Base-by-base conservation (phyloP, 2,113 vertebrate genomes). In the Chaetura pelagica region DNA sequence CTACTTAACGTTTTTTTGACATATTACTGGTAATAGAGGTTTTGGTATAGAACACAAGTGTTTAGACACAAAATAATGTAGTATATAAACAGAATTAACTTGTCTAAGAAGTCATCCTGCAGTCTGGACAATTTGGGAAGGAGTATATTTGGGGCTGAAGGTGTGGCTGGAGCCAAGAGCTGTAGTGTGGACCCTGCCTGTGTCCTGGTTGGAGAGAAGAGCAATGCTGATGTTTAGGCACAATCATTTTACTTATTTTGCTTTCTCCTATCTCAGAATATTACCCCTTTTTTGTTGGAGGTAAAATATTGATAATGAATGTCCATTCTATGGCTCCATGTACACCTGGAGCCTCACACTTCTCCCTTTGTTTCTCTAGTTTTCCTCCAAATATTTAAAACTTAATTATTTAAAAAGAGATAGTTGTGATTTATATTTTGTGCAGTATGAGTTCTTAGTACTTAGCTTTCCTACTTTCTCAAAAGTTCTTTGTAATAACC, bases 1-100 rank as follows among this genome's bases (percentile, higher is more conserved):
- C 94, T 96, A 87, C 85, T 90, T 73, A 67, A 57, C n/a, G 75
- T 57, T 61, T 38, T 88, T 90, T 71, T 54, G 79, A 61, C 61
- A 58, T 84, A 84, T 95, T 77, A 54, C 32, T 71, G 64, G n/a
- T 34, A 61, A n/a, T 42, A 55, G 24, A 21, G 24, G 17, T 2
- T 4, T 77, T 48, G 59, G 42, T 51, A 18, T 9, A 58, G 54
- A 95, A 85, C 90, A 93, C 1, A 4, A 89, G 48, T 29, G 6
- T 26, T 44, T 62, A 80, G 55, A 58, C 55, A 38, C 38, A 42
- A 87, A 76, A 77, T 86, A 48, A 63, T 80, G 29, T 71, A 26
- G 22, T 38, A 26, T 17, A 27, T 22, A 61, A 84, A 73, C 18
- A 58, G 51, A n/a, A 92, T 94, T 86, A 74, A 54, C 42, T 83